Evolutionary conservation across 2,113 vertebrate genomes (phyloP).

Genomic region (Todiramphus chloris): DNA sequence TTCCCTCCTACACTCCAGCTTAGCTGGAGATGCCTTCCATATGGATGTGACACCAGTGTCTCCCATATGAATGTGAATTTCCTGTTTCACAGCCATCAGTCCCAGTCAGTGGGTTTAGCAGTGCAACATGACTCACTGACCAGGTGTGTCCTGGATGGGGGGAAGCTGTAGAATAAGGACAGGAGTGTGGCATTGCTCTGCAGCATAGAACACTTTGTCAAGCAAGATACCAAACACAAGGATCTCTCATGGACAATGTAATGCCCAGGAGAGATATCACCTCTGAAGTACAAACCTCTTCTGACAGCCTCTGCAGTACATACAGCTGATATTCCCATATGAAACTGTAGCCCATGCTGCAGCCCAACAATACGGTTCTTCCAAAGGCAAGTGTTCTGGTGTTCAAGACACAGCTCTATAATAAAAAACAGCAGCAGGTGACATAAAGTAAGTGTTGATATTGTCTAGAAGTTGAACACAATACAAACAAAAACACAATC

Average conservation of each 20-base stretch:
- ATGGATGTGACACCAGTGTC: background rate
- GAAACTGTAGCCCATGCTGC: background rate
- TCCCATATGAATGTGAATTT: background rate
- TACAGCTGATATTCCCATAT: background rate
- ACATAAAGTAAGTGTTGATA: background rate
- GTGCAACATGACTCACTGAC: background rate
- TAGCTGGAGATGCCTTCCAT: background rate
- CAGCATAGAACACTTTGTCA: background rate
- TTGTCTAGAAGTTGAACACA: background rate
- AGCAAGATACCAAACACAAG: background rate
- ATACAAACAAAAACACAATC: background rate
- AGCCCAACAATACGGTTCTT: background rate
- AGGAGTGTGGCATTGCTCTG: background rate
- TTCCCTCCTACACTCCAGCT: background rate
- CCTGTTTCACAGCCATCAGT: background rate
- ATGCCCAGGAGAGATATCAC: background rate
- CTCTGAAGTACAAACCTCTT: background rate
- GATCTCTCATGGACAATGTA: background rate
- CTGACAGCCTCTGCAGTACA: background rate
- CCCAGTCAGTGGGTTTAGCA: background rate
- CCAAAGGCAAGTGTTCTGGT: background rate
- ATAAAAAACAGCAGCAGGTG: background rate
- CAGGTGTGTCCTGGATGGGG: accelerated
- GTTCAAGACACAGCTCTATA: background rate
- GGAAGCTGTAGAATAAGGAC: background rate